phyloP scores from a whole-genome alignment of 2,888 invertebrate genomes.

The Cinara cedri region DNA sequence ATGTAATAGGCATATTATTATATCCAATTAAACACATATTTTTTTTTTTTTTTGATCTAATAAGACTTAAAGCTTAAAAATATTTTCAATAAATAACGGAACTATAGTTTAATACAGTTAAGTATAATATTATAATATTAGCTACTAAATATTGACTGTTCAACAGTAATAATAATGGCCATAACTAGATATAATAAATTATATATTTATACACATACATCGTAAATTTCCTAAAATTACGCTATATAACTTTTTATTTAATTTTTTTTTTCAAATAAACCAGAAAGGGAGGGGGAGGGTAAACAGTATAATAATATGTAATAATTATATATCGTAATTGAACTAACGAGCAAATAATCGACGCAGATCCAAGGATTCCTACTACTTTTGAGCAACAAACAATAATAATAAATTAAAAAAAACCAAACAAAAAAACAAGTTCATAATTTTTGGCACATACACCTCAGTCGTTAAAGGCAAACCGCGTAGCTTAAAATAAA shows the following conservation, averaged over 20 bases:
- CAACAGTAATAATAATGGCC: conserved; percentile 40
- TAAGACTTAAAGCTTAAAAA: conserved; percentile 47
- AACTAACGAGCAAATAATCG: conserved; percentile 33
- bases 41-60: conserved; percentile 25
- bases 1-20: neutral
- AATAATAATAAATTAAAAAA: conserved; percentile 49
- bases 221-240: conserved; percentile 35
- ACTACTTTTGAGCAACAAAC: conserved; percentile 56
- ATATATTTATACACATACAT: conserved; percentile 24
- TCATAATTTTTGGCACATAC: conserved; percentile 49
- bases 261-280: conserved; percentile 31
- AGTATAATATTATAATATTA: conserved; percentile 35
- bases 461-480: conserved; percentile 54
- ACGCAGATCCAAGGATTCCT: conserved; percentile 48
- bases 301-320: conserved; percentile 17
- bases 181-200: conserved; percentile 32
- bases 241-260: neutral
- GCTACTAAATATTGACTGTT: conserved; percentile 47
- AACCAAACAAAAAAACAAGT: neutral
- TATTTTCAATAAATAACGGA: conserved; percentile 40
- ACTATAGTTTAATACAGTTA: conserved; percentile 39
- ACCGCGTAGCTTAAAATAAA: conserved; percentile 52
- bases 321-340: conserved; percentile 15
- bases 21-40: conserved; percentile 41
- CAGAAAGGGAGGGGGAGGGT: conserved; percentile 1